Conservation (phyloP, 2,888 invertebrate genomes). For the Odontothrips loti region DNA sequence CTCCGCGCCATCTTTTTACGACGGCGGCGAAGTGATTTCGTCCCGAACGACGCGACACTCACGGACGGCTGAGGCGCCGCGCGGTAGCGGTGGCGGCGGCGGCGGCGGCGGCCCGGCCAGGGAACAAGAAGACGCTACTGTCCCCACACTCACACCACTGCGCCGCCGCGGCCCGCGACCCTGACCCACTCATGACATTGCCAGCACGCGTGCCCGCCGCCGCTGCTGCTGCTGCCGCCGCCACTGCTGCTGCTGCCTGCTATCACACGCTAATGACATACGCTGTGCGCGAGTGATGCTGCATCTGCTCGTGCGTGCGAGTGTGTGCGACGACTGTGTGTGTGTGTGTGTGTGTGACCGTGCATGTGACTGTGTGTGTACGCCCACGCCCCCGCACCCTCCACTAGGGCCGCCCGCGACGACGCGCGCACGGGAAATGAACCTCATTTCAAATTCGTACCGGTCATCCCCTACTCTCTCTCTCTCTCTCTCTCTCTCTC, state of each 20-base stretch:
- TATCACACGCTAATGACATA: slow-evolving; percentile 20
- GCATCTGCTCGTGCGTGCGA: not conserved
- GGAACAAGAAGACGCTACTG: too few species aligned
- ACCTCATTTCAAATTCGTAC: slow-evolving; percentile 17
- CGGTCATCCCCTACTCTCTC: not conserved
- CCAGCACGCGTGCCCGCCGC: not conserved
- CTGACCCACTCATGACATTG: not conserved
- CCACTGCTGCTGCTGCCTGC: not conserved
- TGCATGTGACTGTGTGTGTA: too few species aligned
- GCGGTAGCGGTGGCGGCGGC: too few species aligned
- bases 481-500: too few species aligned
- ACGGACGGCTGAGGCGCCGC: too few species aligned
- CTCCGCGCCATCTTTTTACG: too few species aligned
- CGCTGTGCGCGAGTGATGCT: not conserved
- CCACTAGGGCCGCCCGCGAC: not conserved
- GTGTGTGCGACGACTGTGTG: not conserved
- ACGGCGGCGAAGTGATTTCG: too few species aligned
- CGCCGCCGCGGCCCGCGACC: not conserved
- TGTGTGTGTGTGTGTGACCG: too few species aligned
- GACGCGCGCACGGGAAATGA: not conserved
- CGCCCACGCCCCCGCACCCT: not conserved
- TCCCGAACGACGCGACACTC: too few species aligned
- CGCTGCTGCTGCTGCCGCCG: not conserved
- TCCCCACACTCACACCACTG: too few species aligned
- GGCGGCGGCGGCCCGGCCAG: too few species aligned